Evolutionary conservation across 2,888 invertebrate species (phyloP).

Genomic region (Hirtodrosophila histrioides): DNA sequence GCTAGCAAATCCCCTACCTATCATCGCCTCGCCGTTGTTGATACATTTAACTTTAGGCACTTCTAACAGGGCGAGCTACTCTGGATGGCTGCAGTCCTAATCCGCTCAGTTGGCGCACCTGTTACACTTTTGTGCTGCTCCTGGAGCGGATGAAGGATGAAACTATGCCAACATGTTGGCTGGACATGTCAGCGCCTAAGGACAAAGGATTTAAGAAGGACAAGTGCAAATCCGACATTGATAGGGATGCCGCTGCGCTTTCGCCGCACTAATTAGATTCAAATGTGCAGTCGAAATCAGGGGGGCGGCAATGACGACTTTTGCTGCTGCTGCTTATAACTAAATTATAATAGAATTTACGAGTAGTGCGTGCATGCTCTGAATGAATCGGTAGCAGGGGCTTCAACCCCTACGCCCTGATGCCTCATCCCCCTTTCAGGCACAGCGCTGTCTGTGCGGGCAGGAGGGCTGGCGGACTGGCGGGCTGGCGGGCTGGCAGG

Average conservation of each 20-base stretch:
- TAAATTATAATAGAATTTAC: conserved; percentile 80
- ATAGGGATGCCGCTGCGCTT: conserved; percentile 59
- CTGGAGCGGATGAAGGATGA: conserved; percentile 10
- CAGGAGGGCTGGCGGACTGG: neutral
- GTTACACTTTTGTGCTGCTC: conserved; percentile 63
- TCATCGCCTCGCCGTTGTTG: conserved; percentile 4
- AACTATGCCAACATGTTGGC: conserved; percentile 67
- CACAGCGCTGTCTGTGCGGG: conserved; percentile 2
- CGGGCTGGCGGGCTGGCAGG: neutral
- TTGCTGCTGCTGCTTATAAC: conserved; percentile 58
- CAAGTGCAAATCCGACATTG: conserved; percentile 68
- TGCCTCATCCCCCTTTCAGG: conserved; percentile 2
- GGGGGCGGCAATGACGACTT: conserved; percentile 38
- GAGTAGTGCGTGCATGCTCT: conserved; percentile 58
- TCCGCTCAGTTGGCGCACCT: conserved; percentile 67
- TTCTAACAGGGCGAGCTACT: conserved; percentile 28
- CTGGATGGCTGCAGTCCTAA: conserved; percentile 46
- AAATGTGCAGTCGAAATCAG: conserved; percentile 64
- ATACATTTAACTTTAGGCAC: conserved; percentile 59
- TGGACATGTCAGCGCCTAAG: conserved; percentile 71
- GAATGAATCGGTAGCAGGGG: conserved; percentile 55
- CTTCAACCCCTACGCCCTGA: conserved; percentile 52
- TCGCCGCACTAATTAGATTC: conserved; percentile 77
- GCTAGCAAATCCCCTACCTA: conserved; percentile 14
- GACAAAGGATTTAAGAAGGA: conserved; percentile 65